Percentiles rank a stretch among this genome's conserved stretches.
These are phyloP conservation scores for Branchipolynoe longqiensis DNA, from an alignment of 2,888 invertebrate species.

Conservation along the genomic window DNA sequence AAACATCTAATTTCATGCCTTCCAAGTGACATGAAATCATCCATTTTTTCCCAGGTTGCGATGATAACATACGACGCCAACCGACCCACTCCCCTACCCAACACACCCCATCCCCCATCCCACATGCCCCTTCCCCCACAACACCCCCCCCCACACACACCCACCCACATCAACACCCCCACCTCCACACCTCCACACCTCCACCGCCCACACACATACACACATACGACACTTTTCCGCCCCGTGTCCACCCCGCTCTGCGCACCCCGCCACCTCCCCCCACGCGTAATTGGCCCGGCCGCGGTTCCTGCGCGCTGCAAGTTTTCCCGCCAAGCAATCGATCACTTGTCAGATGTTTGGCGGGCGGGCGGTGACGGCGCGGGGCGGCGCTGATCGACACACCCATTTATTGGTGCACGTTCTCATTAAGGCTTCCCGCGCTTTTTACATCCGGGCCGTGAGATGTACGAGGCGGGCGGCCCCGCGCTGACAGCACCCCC, in stretches of 20 bases:
- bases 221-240: no score
- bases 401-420: conserved; percentile 48
- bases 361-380: conserved; percentile 6
- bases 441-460: conserved; percentile 31
- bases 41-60: conserved; percentile 18
- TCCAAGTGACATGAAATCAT: conserved; percentile 46
- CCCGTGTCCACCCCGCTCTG: no score
- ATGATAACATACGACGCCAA: conserved; percentile 44
- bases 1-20: conserved; percentile 49
- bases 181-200: no score
- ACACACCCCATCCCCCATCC: no score
- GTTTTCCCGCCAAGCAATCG: conserved; percentile 48
- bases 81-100: no score
- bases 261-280: conserved; percentile 15
- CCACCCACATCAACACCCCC: no score
- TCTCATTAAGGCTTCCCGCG: conserved; percentile 31
- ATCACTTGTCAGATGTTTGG: conserved; percentile 9
- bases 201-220: no score
- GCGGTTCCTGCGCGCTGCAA: neutral
- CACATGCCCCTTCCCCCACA: no score
- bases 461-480: conserved; percentile 3
- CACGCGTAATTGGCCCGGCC: conserved; percentile 18
- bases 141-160: no score
- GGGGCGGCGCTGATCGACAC: conserved; percentile 32
- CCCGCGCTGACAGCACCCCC: conserved; percentile 15